These are phyloP conservation scores for Hirtodrosophila duncani DNA, from an alignment of 2,888 invertebrate genomes.

Conservation along the genomic window DNA sequence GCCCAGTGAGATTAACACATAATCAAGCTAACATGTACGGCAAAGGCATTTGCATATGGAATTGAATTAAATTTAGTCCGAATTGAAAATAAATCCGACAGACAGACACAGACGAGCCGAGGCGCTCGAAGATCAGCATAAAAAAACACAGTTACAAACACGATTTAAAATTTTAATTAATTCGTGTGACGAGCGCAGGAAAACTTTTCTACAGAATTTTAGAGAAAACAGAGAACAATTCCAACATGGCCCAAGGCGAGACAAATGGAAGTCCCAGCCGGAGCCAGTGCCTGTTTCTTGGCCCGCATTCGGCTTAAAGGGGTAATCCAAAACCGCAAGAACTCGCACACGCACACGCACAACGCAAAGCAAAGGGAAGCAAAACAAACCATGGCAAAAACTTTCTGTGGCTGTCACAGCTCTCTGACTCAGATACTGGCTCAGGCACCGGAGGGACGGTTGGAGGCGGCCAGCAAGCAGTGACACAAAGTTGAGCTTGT, in stretches of 20 bases:
- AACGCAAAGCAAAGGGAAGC: background rate
- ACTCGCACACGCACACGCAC: constrained; percentile 24
- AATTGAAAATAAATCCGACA: constrained; percentile 34
- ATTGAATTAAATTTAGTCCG: constrained; percentile 66
- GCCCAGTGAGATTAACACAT: constrained; percentile 64
- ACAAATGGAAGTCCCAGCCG: constrained; percentile 1
- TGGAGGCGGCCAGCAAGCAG: constrained; percentile 21
- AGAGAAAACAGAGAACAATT: constrained; percentile 22
- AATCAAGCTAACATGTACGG: constrained; percentile 68
- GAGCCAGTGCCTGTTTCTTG: constrained; percentile 4
- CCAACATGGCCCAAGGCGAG: constrained; percentile 19
- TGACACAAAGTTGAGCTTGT: constrained; percentile 57
- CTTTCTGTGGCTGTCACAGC: constrained; percentile 26
- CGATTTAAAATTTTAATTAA: constrained; percentile 60
- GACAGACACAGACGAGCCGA: constrained; percentile 10
- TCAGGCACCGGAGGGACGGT: constrained; percentile 16
- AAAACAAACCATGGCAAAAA: constrained; percentile 42
- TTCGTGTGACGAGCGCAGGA: constrained; percentile 34
- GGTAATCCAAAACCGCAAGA: constrained; percentile 59
- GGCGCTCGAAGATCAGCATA: no score
- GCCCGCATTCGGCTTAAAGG: constrained; percentile 32
- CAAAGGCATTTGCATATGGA: constrained; percentile 63
- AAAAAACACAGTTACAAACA: constrained; percentile 47
- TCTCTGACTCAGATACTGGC: constrained; percentile 6
- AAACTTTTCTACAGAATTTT: constrained; percentile 44